Base-by-base conservation (phyloP, 1,140 invertebrate species). In the Drosophila repletoides region DNA sequence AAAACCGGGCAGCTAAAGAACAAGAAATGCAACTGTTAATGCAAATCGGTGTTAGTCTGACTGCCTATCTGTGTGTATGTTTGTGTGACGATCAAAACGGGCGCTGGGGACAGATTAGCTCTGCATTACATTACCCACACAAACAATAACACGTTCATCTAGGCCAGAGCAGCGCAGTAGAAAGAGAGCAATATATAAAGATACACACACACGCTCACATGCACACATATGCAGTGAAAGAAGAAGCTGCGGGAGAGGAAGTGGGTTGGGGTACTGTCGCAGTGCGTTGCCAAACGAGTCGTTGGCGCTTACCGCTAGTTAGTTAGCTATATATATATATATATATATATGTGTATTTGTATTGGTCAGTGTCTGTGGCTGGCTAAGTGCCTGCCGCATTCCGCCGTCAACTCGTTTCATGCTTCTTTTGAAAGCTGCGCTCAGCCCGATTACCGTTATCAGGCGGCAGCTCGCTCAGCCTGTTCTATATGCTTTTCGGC, bases 1-100 rank as follows among this genome's bases (percentile, higher is more conserved):
- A 41, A 60, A 61, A 67, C 56, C 36, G 28, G 21, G 51, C 40
- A 38, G 45, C 36, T 3, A 15, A 58, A 63, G 75, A 84, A 86
- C 80, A 84, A 84, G 80, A 84, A 86, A 84, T 84, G 80, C 79
- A 84, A 84, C 79, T 84, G 79, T 84, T 86, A 84, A 84, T 84
- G 79, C 75, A 84, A 84, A 84, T 81, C 72, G 63, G 48, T 61
- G 22, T 46, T 46, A 49, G 29, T 17, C 31, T 34, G 21, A 15
- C 9, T 17, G 9, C 3, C 28, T 59, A 14, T 22, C 17, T 46
- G 24, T 48, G 12, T 26, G 41, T 41, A 36, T 51, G 41, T 14
- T 1, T 1, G 41, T 33, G 7, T 24, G 46, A 36, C 52, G 52
- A 66, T 66, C 45, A 59, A 66, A 66, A 59, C 49, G 45, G 36